Conservation (phyloP, 2,113 vertebrate species). For the Etheostoma cragini region DNA sequence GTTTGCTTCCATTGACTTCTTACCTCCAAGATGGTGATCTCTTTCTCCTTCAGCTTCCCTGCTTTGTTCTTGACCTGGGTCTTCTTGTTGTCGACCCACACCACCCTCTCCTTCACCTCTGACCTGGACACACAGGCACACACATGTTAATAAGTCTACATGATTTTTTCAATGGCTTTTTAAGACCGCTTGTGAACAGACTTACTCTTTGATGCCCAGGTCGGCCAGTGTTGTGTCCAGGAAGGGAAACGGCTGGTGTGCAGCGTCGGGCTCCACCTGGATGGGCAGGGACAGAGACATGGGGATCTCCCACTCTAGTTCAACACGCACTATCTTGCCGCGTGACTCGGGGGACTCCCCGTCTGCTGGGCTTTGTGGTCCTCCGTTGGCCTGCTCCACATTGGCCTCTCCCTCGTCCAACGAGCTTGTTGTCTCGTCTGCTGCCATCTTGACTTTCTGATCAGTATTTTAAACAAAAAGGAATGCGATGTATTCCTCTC, state of each 20-base stretch:
- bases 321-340: constrained; percentile 34
- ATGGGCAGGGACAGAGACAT: constrained; percentile 79
- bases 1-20: neutral
- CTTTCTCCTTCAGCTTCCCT: constrained; percentile 84
- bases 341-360: neutral
- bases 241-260: constrained; percentile 79
- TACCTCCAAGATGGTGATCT: constrained; percentile 81
- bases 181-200: neutral
- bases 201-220: constrained; percentile 84
- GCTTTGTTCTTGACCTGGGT: constrained; percentile 80
- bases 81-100: constrained; percentile 84
- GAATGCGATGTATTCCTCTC: neutral
- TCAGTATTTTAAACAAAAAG: constrained; percentile 1
- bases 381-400: neutral
- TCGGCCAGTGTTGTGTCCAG: constrained; percentile 82
- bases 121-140: constrained; percentile 66
- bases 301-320: constrained; percentile 77
- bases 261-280: constrained; percentile 62
- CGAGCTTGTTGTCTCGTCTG: constrained; percentile 52
- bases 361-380: neutral
- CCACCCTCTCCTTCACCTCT: constrained; percentile 82
- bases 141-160: neutral
- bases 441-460: constrained; percentile 70
- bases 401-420: constrained; percentile 41
- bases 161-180: no score